phyloP scores from a whole-genome alignment of 2,113 vertebrate genomes.

The Festucalex cinctus region DNA sequence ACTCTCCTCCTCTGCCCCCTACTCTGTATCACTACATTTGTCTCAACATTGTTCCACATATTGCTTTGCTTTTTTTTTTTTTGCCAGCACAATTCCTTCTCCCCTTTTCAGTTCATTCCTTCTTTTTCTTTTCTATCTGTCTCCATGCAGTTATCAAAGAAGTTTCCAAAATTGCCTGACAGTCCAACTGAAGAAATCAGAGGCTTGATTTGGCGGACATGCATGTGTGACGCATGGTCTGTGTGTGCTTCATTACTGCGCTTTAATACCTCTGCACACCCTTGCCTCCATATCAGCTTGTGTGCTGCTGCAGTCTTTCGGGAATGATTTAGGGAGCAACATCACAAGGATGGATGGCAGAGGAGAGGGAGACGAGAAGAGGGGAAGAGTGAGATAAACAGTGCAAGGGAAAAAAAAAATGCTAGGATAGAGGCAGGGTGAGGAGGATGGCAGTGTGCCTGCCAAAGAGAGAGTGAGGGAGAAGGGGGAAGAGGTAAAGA shows the following conservation, averaged over 20 bases:
- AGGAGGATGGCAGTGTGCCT: conserved; percentile 25
- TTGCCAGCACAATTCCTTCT: background rate
- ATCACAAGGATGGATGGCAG: background rate
- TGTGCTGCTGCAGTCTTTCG: conserved; percentile 53
- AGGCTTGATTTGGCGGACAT: conserved; percentile 18
- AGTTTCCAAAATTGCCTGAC: conserved; percentile 9
- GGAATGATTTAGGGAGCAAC: conserved; percentile 38
- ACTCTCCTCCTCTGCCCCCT: conserved; percentile 45
- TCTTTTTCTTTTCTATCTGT: background rate
- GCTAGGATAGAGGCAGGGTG: conserved; percentile 28
- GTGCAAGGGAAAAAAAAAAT: conserved; percentile 5
- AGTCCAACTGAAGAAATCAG: conserved; percentile 37
- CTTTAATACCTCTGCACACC: conserved; percentile 45
- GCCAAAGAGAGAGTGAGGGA: conserved; percentile 22
- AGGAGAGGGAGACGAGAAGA: conserved; percentile 2
- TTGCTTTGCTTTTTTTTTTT: conserved; percentile 5
- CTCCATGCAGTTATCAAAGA: conserved; percentile 8
- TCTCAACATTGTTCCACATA: conserved; percentile 16
- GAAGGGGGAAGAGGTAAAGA: conserved; percentile 22
- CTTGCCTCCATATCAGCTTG: conserved; percentile 40
- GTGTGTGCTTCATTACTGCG: conserved; percentile 19
- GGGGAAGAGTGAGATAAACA: conserved; percentile 28
- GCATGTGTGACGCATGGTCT: conserved; percentile 4
- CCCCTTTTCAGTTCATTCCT: conserved; percentile 4
- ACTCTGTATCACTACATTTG: conserved; percentile 40